A percentile compares a stretch with the other conserved stretches of the same genome.
phyloP scores from a whole-genome alignment of 1,140 invertebrate species.

The Fragariocoptes setiger region DNA sequence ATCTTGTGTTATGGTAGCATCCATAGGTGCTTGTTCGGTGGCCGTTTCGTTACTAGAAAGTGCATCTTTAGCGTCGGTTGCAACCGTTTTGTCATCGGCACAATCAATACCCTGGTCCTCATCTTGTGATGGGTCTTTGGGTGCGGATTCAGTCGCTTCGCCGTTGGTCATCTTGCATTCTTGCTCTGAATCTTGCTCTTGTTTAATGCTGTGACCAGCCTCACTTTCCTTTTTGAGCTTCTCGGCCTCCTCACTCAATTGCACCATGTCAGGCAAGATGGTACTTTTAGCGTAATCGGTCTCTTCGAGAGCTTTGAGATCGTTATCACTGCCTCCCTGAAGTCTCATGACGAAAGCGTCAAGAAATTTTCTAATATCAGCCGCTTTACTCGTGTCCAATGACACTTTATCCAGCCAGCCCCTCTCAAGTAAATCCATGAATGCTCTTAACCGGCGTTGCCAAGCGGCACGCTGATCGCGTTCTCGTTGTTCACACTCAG shows the following conservation, averaged over 20 bases:
- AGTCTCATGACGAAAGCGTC: conserved; percentile 87
- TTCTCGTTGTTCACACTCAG: conserved; percentile 62
- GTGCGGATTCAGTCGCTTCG: too few species aligned
- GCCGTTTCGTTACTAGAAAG: neutral
- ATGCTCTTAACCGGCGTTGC: conserved; percentile 60
- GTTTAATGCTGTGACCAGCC: too few species aligned
- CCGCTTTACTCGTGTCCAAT: conserved; percentile 55
- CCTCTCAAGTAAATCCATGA: conserved; percentile 44
- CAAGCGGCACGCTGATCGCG: conserved; percentile 50
- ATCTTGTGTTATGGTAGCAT: conserved; percentile 3
- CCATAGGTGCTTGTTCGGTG: too few species aligned
- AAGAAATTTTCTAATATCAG: conserved; percentile 50
- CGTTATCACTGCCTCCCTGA: conserved; percentile 82
- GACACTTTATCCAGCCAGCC: conserved; percentile 38
- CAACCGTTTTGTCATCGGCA: too few species aligned
- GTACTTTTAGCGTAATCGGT: conserved; percentile 16
- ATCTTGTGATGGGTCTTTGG: too few species aligned
- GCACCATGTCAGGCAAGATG: too few species aligned
- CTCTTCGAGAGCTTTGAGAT: conserved; percentile 44
- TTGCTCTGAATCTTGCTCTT: too few species aligned
- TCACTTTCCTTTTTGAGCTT: too few species aligned
- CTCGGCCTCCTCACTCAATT: too few species aligned
- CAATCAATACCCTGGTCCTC: too few species aligned
- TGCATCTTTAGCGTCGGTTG: neutral
- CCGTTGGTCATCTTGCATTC: too few species aligned